A percentile compares a stretch with the other conserved stretches of the same genome.
Conservation (phyloP, 1,140 invertebrate species). For the Euwallacea fornicatus region DNA sequence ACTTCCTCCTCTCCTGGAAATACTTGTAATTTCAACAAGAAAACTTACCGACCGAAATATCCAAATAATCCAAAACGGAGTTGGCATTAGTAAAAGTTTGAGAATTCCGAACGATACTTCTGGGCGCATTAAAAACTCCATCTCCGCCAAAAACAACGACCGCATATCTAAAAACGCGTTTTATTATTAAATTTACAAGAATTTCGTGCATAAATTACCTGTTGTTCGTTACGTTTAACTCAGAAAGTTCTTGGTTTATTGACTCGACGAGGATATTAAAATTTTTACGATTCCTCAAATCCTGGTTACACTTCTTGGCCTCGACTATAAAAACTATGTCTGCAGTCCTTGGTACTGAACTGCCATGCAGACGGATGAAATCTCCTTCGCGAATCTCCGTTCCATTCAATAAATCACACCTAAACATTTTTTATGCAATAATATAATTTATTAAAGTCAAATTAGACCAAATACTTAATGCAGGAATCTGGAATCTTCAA, state of each 20-base stretch:
- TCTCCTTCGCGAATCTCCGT: constrained; percentile 70
- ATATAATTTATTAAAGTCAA: constrained; percentile 3
- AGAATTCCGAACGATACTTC: constrained; percentile 68
- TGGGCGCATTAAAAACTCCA: constrained; percentile 69
- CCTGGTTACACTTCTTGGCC: constrained; percentile 77
- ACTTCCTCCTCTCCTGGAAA: too few relatives aligned
- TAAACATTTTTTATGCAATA: constrained; percentile 44
- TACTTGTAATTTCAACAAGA: too few relatives aligned
- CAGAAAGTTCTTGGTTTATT: constrained; percentile 68
- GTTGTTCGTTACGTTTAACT: constrained; percentile 64
- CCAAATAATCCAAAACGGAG: constrained; percentile 63
- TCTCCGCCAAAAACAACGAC: constrained; percentile 79
- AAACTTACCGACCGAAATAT: constrained; percentile 62
- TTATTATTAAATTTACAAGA: constrained; percentile 30
- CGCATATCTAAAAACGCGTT: constrained; percentile 63
- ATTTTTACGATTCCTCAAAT: constrained; percentile 63
- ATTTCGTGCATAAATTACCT: constrained; percentile 56
- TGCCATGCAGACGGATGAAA: constrained; percentile 60
- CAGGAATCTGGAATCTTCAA: constrained; percentile 78
- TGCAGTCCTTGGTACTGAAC: constrained; percentile 63
- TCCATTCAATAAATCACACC: constrained; percentile 67
- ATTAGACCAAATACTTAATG: constrained; percentile 63
- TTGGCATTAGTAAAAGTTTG: constrained; percentile 65
- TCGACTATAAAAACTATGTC: constrained; percentile 90
- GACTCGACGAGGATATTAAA: constrained; percentile 67